Evolutionary conservation across 2,113 vertebrate species (phyloP).

Genomic region (Chloropsis cyanopogon): DNA sequence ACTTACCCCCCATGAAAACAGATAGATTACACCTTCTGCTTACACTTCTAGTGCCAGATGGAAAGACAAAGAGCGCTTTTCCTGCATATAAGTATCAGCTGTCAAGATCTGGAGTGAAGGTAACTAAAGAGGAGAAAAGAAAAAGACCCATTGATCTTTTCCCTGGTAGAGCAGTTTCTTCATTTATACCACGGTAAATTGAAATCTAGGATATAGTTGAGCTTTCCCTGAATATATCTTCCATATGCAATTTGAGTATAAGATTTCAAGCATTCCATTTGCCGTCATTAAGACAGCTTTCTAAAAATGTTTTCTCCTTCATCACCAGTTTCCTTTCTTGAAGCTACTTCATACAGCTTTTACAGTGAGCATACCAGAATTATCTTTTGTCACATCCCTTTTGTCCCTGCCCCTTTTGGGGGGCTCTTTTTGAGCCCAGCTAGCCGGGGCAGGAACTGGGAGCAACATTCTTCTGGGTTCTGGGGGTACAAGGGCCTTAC

Average conservation of each 20-base stretch:
- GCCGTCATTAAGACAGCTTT: conserved; percentile 7
- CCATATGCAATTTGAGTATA: conserved; percentile 1
- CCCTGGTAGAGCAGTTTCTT: neutral
- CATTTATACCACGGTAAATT: conserved; percentile 22
- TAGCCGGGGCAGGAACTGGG: no score
- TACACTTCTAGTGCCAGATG: conserved; percentile 64
- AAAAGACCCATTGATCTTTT: conserved; percentile 19
- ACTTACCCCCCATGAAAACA: conserved; percentile 41
- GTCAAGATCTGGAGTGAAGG: neutral
- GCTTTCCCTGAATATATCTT: neutral
- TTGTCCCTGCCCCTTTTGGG: no score
- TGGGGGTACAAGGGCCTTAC: no score
- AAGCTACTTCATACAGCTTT: conserved; percentile 58
- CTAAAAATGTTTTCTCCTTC: neutral
- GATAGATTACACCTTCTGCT: conserved; percentile 66
- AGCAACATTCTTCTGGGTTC: no score
- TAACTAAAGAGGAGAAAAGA: neutral
- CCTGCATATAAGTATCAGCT: conserved; percentile 38
- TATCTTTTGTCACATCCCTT: neutral
- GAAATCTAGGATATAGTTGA: neutral
- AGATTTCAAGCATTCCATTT: conserved; percentile 47
- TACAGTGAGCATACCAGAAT: conserved; percentile 54
- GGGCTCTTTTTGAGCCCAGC: no score
- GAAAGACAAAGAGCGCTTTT: conserved; percentile 47
- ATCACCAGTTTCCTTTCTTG: conserved; percentile 49